phyloP scores from a whole-genome alignment of 2,888 invertebrate species.

The Adelognathus sp. region DNA sequence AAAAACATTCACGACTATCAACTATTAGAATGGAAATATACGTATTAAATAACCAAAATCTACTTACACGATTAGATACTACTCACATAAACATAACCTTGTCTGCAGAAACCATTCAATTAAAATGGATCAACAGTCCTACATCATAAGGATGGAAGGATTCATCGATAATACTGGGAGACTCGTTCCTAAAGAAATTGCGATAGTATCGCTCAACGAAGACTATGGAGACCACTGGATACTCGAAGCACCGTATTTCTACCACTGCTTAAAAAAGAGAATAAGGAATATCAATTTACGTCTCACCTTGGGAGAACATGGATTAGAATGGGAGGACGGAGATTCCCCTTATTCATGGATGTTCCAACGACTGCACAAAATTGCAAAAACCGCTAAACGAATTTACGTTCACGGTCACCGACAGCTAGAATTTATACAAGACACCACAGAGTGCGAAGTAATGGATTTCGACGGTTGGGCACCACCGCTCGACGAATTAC shows the following conservation, averaged over 20 bases:
- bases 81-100: no score
- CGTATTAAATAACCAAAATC: no score
- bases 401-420: background rate
- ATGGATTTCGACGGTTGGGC: background rate
- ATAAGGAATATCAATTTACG: background rate
- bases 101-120: no score
- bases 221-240: background rate
- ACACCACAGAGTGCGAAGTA: background rate
- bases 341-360: background rate
- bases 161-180: no score
- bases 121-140: no score
- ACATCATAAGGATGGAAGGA: no score
- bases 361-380: background rate
- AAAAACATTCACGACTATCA: no score
- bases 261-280: background rate
- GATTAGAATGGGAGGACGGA: background rate
- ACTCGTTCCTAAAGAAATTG: background rate
- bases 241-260: background rate
- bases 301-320: background rate
- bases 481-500: background rate
- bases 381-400: background rate
- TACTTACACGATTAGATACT: no score
- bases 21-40: no score
- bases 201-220: background rate
- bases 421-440: background rate